Evolutionary conservation across 2,888 invertebrate species (phyloP).

Genomic region (Meiosimyza platycephala): DNA sequence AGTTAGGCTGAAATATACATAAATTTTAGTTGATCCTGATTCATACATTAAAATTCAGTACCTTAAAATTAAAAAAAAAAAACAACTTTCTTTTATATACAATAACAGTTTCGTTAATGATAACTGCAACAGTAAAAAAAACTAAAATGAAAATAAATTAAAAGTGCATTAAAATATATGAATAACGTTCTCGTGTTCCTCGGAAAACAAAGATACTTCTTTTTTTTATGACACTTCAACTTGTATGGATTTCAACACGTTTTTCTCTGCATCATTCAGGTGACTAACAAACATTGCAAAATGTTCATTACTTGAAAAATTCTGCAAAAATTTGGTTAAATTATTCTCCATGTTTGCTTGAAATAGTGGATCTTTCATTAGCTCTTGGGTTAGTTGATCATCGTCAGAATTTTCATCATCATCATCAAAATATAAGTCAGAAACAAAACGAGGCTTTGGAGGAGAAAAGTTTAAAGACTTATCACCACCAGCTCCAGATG

Average conservation of each 20-base stretch:
- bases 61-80: background rate
- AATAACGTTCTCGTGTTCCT: background rate
- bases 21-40: too few species aligned
- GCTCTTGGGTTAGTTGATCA: constrained; percentile 73
- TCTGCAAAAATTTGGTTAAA: constrained; percentile 73
- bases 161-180: constrained; percentile 4
- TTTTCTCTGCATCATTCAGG: constrained; percentile 70
- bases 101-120: constrained; percentile 15
- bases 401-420: constrained; percentile 67
- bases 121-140: constrained; percentile 5
- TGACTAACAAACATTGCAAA: constrained; percentile 73
- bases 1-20: too few species aligned
- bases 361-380: constrained; percentile 73
- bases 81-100: constrained; percentile 19
- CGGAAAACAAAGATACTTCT: too few species aligned
- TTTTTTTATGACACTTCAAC: constrained; percentile 43
- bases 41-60: too few species aligned
- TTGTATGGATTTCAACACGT: constrained; percentile 46
- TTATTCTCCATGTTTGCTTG: constrained; percentile 74
- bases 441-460: constrained; percentile 56
- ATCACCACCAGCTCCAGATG: constrained; percentile 46
- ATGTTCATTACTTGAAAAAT: constrained; percentile 74
- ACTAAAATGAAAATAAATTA: constrained; percentile 13
- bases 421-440: constrained; percentile 61
- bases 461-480: constrained; percentile 52